Evolutionary conservation across 2,888 invertebrate species (phyloP), one percentile per base, ranked within the genome.

Genomic region (Polyommatus iphigenia): DNA sequence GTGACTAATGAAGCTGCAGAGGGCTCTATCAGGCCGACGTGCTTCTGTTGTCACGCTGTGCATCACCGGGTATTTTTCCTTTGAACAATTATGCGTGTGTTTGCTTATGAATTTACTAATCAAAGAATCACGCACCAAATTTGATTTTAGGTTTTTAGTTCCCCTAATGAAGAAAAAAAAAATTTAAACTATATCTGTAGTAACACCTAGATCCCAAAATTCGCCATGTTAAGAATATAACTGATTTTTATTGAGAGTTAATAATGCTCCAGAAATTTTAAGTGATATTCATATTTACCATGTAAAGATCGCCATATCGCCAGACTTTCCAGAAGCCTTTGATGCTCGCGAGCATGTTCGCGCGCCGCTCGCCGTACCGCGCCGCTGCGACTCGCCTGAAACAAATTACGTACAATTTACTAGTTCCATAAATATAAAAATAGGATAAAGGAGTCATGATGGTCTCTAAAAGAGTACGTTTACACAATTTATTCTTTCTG

Each of bases 251-350:
- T 15, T 50, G 15, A 1, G 1, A 41, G 41, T 15, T 50, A 3
- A 15, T 54, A 18, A 54, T 54, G 50, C 4, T 54, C 3, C 5
- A 18, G 3, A 13, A 46, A 10, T 46, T 46, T 46, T 13, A 18
- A 54, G 18, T 10, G 10, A 46, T 10, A 13, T 10, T 46, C 13
- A 10, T 36, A 71, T 78, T 87, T 86, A 94, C 94, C 94, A 94
- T 94, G 83, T 92, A 94, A 75, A 94, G 87, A 86, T 94, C 93
- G 81, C 94, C 94, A 90, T 94, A 94, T 41, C 92, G 91, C 88
- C 92, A 94, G 84, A 90, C 90, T 91, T 94, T 94, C 94, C 94
- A 94, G 87, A 94, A 90, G 76, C 91, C 91, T 83, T 94, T 94
- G 86, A 94, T 88, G 86, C 88, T 91, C 77, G 92, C 87, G 80